Evolutionary conservation across 2,113 vertebrate species (phyloP).

Genomic region (Salvelinus alpinus): DNA sequence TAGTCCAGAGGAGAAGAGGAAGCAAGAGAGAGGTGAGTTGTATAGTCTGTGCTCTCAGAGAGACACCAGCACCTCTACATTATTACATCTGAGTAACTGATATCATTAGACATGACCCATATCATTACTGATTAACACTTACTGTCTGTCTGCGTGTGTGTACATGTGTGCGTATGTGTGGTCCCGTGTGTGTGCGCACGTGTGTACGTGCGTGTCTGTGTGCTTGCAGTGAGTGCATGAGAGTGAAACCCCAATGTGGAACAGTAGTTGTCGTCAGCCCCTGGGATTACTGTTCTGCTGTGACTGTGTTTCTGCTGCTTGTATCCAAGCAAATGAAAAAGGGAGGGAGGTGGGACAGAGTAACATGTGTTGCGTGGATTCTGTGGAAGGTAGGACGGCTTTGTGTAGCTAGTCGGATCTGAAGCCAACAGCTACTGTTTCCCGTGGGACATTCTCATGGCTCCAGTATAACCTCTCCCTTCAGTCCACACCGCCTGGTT

Average conservation of each 20-base stretch:
- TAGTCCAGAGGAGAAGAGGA: background rate
- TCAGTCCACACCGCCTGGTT: too few species aligned
- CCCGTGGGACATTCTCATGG: too few species aligned
- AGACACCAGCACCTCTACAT: too few species aligned
- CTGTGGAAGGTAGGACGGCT: too few species aligned
- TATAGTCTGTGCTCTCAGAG: background rate
- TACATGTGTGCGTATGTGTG: background rate
- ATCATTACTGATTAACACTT: too few species aligned
- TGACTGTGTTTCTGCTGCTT: slow-evolving; percentile 23
- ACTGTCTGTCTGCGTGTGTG: slow-evolving; percentile 4
- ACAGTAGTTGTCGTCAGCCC: slow-evolving; percentile 4
- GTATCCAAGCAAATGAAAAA: slow-evolving; percentile 14
- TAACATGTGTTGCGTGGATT: slow-evolving; percentile 14
- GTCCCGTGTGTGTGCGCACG: background rate
- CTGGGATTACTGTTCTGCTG: background rate
- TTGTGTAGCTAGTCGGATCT: too few species aligned
- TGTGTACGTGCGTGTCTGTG: too few species aligned
- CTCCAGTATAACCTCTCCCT: too few species aligned
- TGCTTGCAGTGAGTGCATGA: background rate
- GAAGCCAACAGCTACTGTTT: too few species aligned
- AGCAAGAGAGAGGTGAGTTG: background rate
- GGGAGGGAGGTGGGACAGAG: background rate
- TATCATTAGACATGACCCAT: too few species aligned
- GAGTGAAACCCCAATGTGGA: background rate
- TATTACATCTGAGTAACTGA: too few species aligned